Conservation (phyloP, 2,888 invertebrate species). For the Mantis religiosa region DNA sequence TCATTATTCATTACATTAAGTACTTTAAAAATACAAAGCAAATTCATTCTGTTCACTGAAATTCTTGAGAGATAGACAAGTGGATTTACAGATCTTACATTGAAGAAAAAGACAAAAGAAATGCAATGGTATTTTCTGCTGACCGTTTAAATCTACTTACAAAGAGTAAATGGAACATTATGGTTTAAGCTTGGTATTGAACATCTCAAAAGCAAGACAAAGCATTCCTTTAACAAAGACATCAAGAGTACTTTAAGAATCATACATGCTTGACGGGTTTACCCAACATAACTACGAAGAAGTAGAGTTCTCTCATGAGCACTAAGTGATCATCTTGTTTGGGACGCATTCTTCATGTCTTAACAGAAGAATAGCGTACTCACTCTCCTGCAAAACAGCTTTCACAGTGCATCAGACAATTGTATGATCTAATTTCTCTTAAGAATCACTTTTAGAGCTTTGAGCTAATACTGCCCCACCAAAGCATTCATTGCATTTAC, state of each 20-base stretch:
- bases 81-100: not conserved
- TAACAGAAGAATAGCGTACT: not conserved
- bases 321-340: not conserved
- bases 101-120: not conserved
- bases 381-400: too few species aligned
- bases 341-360: not conserved
- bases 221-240: not conserved
- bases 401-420: too few species aligned
- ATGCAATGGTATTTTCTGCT: not conserved
- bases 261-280: not conserved
- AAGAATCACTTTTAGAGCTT: too few species aligned
- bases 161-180: not conserved
- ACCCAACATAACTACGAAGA: not conserved
- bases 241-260: not conserved
- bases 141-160: not conserved
- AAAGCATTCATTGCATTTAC: too few species aligned
- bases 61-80: not conserved
- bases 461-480: too few species aligned
- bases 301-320: not conserved
- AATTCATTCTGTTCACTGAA: not conserved
- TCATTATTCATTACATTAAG: too few species aligned
- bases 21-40: too few species aligned
- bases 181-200: not conserved
- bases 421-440: too few species aligned
- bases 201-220: not conserved